Base-by-base conservation (phyloP, 1,140 invertebrate genomes). In the Elymnias hypermnestra region DNA sequence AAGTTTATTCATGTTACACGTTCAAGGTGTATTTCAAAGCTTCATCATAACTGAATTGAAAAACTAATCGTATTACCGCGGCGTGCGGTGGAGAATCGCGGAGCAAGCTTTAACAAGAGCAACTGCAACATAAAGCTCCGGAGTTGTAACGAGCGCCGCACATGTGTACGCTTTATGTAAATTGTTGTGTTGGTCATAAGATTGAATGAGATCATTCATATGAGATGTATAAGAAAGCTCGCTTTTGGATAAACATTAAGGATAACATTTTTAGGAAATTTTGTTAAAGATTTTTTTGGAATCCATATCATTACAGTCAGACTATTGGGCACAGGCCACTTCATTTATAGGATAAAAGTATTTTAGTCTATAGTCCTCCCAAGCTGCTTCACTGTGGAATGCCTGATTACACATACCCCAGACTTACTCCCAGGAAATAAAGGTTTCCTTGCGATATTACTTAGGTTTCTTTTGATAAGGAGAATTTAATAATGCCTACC, bases 131-230 rank as follows among this genome's bases (percentile, higher is more conserved):
- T 47, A 47, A 47, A 47, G 15, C 44, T 39, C 35, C n/a, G 33
- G 9, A 17, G 18, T n/a, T 22, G 44, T 31, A 31, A 31, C 44
- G 26, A 13, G 23, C 10, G 17, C n/a, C n/a, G 25, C 40, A 42
- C 36, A 47, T 47, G 44, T 47, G 44, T 39, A 29, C 35, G 10
- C 35, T 46, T 46, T 46, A 47, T 48, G 45, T 48, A 48, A 48
- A 48, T 47, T 19, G 35, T 13, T 31, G 44, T 39, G 21, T 36
- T 33, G 44, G 36, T 47, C 44, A 39, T 31, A 19, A 25, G 18
- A 35, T 40, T 26, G 36, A 48, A 48, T 48, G 45, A 35, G 37
- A 29, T 13, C 26, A 13, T 29, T 29, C 26, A 4, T 29, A 1
- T 29, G 5, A 29, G 6, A 13, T 13, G 26, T 5, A 29, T 12